Evolutionary conservation across 2,888 invertebrate genomes (phyloP).

Genomic region (Dynastes tityus): DNA sequence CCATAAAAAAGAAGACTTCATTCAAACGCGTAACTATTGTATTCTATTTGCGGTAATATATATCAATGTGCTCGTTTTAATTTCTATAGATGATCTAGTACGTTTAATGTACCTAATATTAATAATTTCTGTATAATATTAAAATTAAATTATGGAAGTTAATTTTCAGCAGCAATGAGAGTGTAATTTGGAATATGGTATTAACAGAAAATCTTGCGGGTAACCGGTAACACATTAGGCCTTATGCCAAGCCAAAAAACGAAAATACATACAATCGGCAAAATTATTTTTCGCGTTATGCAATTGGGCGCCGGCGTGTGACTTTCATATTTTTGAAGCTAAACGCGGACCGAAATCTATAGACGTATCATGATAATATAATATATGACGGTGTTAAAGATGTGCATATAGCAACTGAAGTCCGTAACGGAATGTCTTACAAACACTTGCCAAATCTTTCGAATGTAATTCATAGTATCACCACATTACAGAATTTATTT

Average conservation of each 20-base stretch:
- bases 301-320: background rate
- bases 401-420: background rate
- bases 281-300: constrained; percentile 11
- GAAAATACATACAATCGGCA: background rate
- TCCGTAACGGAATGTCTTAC: background rate
- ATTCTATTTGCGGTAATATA: too few relatives aligned
- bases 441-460: background rate
- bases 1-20: too few relatives aligned
- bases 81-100: too few relatives aligned
- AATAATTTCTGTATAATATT: too few relatives aligned
- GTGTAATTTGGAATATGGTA: too few relatives aligned
- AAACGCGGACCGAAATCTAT: background rate
- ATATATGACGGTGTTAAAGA: too few relatives aligned
- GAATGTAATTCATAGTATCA: background rate
- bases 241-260: constrained; percentile 16
- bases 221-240: constrained; percentile 7
- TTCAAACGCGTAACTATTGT: too few relatives aligned
- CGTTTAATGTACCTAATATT: too few relatives aligned
- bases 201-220: background rate
- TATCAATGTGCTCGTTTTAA: too few relatives aligned
- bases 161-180: too few relatives aligned
- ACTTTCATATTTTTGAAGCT: constrained; percentile 15
- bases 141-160: too few relatives aligned
- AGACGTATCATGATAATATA: too few relatives aligned
- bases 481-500: background rate